Conservation (phyloP, 2,113 vertebrate genomes). For the Neogale vison region DNA sequence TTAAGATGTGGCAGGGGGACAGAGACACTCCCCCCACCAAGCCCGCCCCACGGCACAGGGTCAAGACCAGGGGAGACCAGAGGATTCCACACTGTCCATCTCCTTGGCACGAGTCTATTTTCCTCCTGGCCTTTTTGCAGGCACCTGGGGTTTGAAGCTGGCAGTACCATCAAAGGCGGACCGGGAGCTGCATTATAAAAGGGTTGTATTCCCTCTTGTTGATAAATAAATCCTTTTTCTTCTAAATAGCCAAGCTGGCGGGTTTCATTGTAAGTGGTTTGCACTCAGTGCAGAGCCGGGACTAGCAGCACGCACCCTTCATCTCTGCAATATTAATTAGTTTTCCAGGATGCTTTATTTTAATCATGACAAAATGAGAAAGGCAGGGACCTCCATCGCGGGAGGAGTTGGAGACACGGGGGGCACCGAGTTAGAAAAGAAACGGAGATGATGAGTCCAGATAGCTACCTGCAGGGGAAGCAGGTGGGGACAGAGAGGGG, state of each 20-base stretch:
- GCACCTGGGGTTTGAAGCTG: constrained; percentile 48
- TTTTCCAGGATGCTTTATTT: constrained; percentile 63
- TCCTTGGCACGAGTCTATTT: background rate
- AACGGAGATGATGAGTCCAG: background rate
- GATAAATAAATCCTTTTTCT: constrained; percentile 75
- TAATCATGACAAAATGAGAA: constrained; percentile 59
- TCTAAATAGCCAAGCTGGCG: constrained; percentile 65
- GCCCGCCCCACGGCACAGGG: background rate
- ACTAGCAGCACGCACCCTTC: constrained; percentile 60
- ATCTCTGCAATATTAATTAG: constrained; percentile 79
- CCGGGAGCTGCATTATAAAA: constrained; percentile 62
- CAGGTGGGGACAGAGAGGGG: background rate
- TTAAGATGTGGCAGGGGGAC: background rate
- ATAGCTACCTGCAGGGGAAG: no score
- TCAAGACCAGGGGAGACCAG: background rate
- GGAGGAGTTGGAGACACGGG: background rate
- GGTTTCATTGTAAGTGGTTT: constrained; percentile 64
- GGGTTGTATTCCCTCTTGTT: constrained; percentile 66
- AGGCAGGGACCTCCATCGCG: background rate
- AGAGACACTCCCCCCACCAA: background rate
- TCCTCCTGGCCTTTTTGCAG: constrained; percentile 25
- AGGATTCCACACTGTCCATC: background rate
- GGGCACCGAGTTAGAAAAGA: background rate
- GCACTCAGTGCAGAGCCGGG: constrained; percentile 57
- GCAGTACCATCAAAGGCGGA: constrained; percentile 42